These are phyloP conservation scores for Siniperca knerii DNA, from an alignment of 2,113 vertebrate genomes.

Conservation along the genomic window DNA sequence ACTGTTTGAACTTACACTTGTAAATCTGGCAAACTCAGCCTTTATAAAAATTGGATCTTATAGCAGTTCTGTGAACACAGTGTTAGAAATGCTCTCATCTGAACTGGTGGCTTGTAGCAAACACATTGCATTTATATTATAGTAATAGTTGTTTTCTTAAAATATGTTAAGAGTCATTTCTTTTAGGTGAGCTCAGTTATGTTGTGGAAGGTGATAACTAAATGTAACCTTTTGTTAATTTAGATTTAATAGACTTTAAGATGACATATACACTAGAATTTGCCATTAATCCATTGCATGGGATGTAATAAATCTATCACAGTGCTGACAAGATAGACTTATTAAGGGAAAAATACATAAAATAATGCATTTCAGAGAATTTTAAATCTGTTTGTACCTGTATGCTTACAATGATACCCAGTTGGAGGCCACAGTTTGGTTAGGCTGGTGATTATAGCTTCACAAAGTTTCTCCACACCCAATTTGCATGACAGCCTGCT, in stretches of 20 bases:
- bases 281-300: not conserved
- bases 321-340: not conserved
- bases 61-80: not conserved
- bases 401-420: not conserved
- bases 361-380: not conserved
- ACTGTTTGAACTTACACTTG: slow-evolving; percentile 24
- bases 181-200: not conserved
- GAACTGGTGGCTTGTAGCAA: not conserved
- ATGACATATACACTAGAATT: not conserved
- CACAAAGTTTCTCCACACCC: slow-evolving; percentile 26
- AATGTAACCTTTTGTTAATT: not conserved
- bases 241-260: not conserved
- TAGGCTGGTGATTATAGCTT: not conserved
- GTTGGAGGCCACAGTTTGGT: not conserved
- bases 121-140: not conserved
- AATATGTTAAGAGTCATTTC: not conserved
- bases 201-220: too few species aligned
- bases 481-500: slow-evolving; percentile 11
- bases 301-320: not conserved
- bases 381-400: not conserved
- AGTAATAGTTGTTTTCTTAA: not conserved
- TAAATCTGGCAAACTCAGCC: slow-evolving; percentile 7
- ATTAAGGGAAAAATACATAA: not conserved
- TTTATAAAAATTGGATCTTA: not conserved
- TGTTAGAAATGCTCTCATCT: not conserved